Evolutionary conservation across 2,113 vertebrate genomes (phyloP), one percentile per base, ranked within the genome.

Genomic region (Carollia perspicillata): DNA sequence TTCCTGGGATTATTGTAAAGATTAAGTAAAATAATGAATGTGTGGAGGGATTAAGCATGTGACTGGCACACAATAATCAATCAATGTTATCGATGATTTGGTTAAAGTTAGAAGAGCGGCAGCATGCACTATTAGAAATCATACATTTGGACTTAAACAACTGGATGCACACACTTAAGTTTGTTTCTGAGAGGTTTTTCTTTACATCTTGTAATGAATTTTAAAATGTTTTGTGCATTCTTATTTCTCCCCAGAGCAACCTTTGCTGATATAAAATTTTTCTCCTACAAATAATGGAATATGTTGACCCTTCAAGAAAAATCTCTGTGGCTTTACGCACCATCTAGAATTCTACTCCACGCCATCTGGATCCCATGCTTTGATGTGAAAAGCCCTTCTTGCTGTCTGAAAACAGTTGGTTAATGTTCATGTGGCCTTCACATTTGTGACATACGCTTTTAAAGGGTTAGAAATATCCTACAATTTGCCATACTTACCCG

Each of bases 21-120:
- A 65, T 55, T 72, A 94, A 79, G 84, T 83, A 78, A 83, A 90
- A 84, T 71, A 83, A 71, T 63, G 9, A 30, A 23, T 65, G 10
- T 69, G 12, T 26, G 20, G 4, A 90, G 13, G 4, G 5, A 37
- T 72, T 51, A 58, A 58, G 10, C 20, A 9, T 22, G 10, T 75
- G 20, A 69, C 5, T 35, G 8, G 3, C 33, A 94, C 5, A 68
- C 9, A 28, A 4, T 60, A 72, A 85, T 66, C 40, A 90, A 60
- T 47, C 37, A 68, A n/a, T 47, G 35, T 4, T 78, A 60, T 35
- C 35, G 11, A 66, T 22, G n/a, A 69, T 90, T 74, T 75, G 60
- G 30, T 80, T 93, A 81, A 85, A 84, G 17, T 75, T 23, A 47
- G 28, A 40, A 26, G 22, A 86, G 44, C 42, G 2, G 40, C 12